Evolutionary conservation across 1,140 invertebrate genomes (phyloP).

Genomic region (Drosophila micromelanica): DNA sequence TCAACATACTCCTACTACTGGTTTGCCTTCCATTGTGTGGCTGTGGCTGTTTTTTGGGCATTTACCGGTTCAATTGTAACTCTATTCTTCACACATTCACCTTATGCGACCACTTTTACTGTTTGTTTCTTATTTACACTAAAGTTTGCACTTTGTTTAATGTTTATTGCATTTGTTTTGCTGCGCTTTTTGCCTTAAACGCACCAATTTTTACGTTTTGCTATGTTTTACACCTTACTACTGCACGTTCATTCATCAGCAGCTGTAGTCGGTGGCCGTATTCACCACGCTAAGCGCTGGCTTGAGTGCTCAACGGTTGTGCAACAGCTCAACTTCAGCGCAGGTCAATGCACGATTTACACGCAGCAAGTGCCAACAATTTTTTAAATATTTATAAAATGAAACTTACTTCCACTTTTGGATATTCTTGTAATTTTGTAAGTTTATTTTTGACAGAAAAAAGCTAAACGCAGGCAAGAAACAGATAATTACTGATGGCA

Average conservation of each 20-base stretch:
- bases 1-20: slow-evolving; percentile 64
- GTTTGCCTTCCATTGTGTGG: slow-evolving; percentile 49
- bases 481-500: not conserved
- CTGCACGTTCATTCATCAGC: slow-evolving; percentile 72
- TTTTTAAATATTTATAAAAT: not conserved
- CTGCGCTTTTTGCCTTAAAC: slow-evolving; percentile 31
- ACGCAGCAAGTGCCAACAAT: not conserved
- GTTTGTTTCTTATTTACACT: not conserved
- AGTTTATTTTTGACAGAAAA: not conserved
- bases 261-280: slow-evolving; percentile 44
- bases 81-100: slow-evolving; percentile 4
- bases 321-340: slow-evolving; percentile 4
- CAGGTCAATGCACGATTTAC: not conserved
- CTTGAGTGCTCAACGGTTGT: slow-evolving; percentile 27
- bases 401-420: not conserved
- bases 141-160: slow-evolving; percentile 10
- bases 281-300: slow-evolving; percentile 29
- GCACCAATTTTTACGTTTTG: slow-evolving; percentile 51
- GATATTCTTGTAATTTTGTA: not conserved
- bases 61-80: slow-evolving; percentile 43
- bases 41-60: slow-evolving; percentile 32
- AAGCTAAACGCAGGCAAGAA: not conserved
- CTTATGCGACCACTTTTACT: not conserved
- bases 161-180: slow-evolving; percentile 36
- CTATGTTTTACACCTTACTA: slow-evolving; percentile 70